Base-by-base conservation (phyloP, 2,888 invertebrate species). In the Polydrusus cervinus region DNA sequence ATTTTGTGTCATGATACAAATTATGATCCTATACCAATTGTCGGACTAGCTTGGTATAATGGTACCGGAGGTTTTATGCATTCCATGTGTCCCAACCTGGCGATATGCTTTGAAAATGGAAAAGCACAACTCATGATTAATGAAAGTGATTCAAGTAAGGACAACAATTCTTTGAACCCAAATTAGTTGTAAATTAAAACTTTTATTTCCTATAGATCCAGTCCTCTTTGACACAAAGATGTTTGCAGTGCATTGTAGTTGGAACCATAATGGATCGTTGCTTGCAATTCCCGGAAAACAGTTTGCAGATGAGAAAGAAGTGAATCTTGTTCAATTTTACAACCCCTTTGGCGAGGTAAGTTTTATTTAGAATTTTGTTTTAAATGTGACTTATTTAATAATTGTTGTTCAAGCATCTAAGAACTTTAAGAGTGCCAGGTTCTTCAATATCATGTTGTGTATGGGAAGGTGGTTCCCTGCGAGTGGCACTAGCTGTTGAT, bases 391-490 rank as follows among this genome's bases (percentile, higher is more conserved):
- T 9, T 34, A 34, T 8, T n/a, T n/a, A 53, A n/a, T n/a, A 53
- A 10, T 13, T 53, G 45, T 18, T 14, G 80, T 88, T 89, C 34
- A 86, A 97, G 92, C 93, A 95, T 82, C 89, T 97, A 70, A 91
- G 97, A 70, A 95, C 94, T 0, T 87, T 99, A 53, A 95, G 95
- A 84, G 93, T 99, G 11, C 97, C 98, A 0, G 97, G 97, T 0
- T 93, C 93, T 73, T 91, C 93, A 73, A 93, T 99, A 81, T 91
- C 94, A 11, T 93, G 93, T 0, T 92, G 97, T 80, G 94, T 96
- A 0, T 99, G 99, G 99, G 99, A 99, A 87, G 95, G 95, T n/a
- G 93, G 93, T 68, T 97, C 98, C 0, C 89, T 99, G 7, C 90
- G 98, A 45, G 93, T 99, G 10, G 97, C 97, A 0, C 90, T 99